Conservation (phyloP, 2,113 vertebrate genomes). For the Phoenicopterus ruber region DNA sequence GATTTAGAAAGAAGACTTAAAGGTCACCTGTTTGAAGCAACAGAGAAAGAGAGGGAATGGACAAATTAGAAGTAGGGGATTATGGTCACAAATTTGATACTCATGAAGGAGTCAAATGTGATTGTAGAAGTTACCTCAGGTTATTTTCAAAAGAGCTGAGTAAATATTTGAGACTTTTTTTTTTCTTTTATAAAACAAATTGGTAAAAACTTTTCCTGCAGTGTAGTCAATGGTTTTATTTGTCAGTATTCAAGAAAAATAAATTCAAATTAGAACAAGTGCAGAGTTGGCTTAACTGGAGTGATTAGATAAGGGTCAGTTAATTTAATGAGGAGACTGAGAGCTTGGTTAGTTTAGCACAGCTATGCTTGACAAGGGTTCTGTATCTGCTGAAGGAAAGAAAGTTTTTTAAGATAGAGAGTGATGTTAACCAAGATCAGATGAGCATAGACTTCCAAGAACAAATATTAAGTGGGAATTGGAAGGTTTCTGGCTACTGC, state of each 20-base stretch:
- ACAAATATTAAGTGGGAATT: neutral
- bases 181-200: neutral
- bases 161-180: neutral
- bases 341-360: neutral
- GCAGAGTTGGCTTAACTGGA: neutral
- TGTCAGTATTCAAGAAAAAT: neutral
- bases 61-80: neutral
- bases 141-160: neutral
- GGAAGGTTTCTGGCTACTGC: neutral
- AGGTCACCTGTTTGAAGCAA: neutral
- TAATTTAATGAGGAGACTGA: neutral
- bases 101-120: neutral
- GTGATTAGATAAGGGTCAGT: neutral
- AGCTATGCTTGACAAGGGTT: neutral
- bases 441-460: neutral
- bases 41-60: neutral
- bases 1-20: neutral
- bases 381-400: neutral
- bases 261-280: neutral
- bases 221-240: neutral
- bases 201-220: neutral
- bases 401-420: neutral
- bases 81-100: neutral
- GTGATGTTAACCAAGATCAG: neutral
- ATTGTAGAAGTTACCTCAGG: neutral